A percentile compares a stretch with the other conserved stretches of the same genome.
These are phyloP conservation scores for Eulemur coronatus DNA, from an alignment of 2,797 vertebrate genomes.

Conservation along the genomic window DNA sequence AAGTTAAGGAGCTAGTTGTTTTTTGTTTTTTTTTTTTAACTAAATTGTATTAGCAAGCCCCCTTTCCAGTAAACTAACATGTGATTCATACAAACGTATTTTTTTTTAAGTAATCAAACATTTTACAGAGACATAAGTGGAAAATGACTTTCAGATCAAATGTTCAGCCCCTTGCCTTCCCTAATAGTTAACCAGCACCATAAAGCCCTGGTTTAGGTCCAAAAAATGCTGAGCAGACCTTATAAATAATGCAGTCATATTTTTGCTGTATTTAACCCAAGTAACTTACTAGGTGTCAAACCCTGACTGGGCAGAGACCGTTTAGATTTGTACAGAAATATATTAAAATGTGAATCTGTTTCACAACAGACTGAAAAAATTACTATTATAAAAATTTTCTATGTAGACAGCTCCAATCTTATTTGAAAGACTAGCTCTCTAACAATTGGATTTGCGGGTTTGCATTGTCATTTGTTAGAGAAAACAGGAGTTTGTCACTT, in stretches of 20 bases:
- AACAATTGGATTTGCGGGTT: not conserved
- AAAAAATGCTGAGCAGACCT: not conserved
- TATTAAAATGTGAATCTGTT: not conserved
- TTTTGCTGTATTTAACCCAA: conserved; percentile 5
- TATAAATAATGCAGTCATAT: not conserved
- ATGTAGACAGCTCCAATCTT: not conserved
- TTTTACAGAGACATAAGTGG: conserved; percentile 4
- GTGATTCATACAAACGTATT: not conserved
- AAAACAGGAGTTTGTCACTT: not conserved
- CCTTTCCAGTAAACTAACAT: not conserved
- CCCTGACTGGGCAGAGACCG: not conserved
- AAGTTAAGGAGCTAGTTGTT: not conserved
- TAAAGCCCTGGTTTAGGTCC: conserved; percentile 35
- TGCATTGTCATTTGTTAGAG: conserved; percentile 29
- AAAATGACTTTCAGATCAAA: not conserved
- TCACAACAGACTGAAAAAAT: not conserved
- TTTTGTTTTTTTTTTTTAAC: not conserved
- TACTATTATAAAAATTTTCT: not conserved
- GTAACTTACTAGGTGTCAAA: not conserved
- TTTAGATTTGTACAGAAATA: not conserved
- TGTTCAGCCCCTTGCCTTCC: not conserved
- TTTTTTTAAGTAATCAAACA: not conserved
- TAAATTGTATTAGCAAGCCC: not conserved
- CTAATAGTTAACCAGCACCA: not conserved
- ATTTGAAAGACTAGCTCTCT: conserved; percentile 6